Conservation (phyloP, 2,888 invertebrate genomes). For the Clostera curtula region DNA sequence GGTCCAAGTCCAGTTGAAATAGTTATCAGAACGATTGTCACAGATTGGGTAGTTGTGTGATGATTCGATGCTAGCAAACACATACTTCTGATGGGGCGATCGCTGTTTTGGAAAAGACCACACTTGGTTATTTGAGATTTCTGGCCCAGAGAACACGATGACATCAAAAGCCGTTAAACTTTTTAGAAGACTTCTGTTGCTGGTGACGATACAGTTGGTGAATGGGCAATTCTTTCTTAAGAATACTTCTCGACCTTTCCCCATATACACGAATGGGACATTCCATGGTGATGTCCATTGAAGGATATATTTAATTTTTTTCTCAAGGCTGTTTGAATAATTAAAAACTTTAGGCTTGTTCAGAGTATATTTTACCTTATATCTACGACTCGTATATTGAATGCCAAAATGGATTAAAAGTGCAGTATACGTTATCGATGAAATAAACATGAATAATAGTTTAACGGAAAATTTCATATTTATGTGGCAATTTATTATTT, state of each 20-base stretch:
- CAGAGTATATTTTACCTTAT: too few species aligned
- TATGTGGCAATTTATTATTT: too few species aligned
- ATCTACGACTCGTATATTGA: too few species aligned
- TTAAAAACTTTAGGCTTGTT: too few species aligned
- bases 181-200: conserved; percentile 23
- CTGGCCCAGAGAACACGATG: conserved; percentile 42
- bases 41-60: conserved; percentile 44
- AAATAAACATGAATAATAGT: too few species aligned
- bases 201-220: conserved; percentile 47
- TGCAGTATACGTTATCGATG: too few species aligned
- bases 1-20: conserved; percentile 62
- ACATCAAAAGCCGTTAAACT: conserved; percentile 43
- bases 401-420: too few species aligned
- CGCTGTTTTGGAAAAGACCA: conserved; percentile 28
- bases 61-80: conserved; percentile 48
- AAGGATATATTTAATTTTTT: conserved; percentile 35
- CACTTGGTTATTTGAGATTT: conserved; percentile 19
- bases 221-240: conserved; percentile 35
- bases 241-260: conserved; percentile 28
- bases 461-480: too few species aligned
- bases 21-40: conserved; percentile 29
- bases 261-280: conserved; percentile 34
- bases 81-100: conserved; percentile 43
- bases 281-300: conserved; percentile 32
- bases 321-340: too few species aligned